phyloP scores from a whole-genome alignment of 1,140 invertebrate species.

The Hyphantria cunea region DNA sequence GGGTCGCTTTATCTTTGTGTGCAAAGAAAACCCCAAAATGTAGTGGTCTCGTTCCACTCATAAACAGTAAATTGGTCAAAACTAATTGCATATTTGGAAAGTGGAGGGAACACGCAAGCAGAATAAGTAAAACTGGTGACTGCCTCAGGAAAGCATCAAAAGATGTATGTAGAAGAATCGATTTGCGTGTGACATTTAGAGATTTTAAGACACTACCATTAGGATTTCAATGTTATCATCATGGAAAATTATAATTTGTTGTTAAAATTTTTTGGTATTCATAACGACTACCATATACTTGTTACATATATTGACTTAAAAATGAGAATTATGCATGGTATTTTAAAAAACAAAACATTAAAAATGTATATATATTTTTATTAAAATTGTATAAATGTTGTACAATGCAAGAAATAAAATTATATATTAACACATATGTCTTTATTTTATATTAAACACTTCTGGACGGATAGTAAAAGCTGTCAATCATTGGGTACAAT shows the following conservation, averaged over 20 bases:
- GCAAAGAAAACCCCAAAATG: conserved; percentile 68
- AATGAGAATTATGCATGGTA: too few relatives aligned
- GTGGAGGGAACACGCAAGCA: conserved; percentile 66
- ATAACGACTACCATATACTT: too few relatives aligned
- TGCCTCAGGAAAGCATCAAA: conserved; percentile 41
- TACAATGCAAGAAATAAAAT: not conserved
- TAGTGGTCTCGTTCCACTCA: conserved; percentile 50
- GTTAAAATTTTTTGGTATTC: not conserved
- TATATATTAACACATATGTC: too few relatives aligned
- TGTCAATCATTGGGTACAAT: not conserved
- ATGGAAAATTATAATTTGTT: conserved; percentile 50
- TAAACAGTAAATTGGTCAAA: conserved; percentile 66
- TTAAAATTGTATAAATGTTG: not conserved
- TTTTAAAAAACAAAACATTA: too few relatives aligned
- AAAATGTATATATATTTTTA: not conserved
- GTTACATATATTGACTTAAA: too few relatives aligned
- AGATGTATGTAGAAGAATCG: conserved; percentile 63
- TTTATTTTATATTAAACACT: conserved; percentile 8
- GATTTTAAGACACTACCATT: conserved; percentile 55
- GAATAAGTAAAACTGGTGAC: conserved; percentile 55
- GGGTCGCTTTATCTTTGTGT: conserved; percentile 70
- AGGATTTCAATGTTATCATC: conserved; percentile 64
- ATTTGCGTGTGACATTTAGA: conserved; percentile 61
- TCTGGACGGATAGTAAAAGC: conserved; percentile 35
- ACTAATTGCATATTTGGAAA: conserved; percentile 74